phyloP scores from a whole-genome alignment of 2,888 invertebrate species.

The Vanessa cardui region DNA sequence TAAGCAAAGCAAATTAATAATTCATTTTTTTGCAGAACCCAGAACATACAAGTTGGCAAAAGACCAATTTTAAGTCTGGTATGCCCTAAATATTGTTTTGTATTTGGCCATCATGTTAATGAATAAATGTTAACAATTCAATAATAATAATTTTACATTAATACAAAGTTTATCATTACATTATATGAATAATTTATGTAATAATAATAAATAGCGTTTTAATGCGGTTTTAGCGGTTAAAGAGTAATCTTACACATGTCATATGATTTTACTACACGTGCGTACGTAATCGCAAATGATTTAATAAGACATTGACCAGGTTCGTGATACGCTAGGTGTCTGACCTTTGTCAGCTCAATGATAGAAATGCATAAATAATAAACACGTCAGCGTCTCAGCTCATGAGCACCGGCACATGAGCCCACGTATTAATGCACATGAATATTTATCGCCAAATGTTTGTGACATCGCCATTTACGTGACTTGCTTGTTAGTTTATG shows the following conservation, averaged over 20 bases:
- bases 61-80: too few relatives aligned
- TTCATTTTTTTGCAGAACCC: too few relatives aligned
- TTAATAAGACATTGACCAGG: slow-evolving; percentile 8
- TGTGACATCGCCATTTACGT: slow-evolving; percentile 19
- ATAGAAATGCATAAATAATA: slow-evolving; percentile 4
- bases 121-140: too few relatives aligned
- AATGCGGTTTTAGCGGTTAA: slow-evolving; percentile 24
- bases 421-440: slow-evolving; percentile 2
- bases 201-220: slow-evolving; percentile 2
- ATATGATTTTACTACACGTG: neutral
- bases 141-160: too few relatives aligned
- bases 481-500: slow-evolving; percentile 8
- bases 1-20: too few relatives aligned
- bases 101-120: too few relatives aligned
- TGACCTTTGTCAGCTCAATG: slow-evolving; percentile 2
- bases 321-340: neutral
- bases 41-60: too few relatives aligned
- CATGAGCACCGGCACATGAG: neutral
- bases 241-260: slow-evolving; percentile 14
- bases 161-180: too few relatives aligned
- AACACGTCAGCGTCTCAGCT: neutral
- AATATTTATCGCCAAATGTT: slow-evolving; percentile 22
- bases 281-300: slow-evolving; percentile 3
- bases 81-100: too few relatives aligned
- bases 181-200: neutral